phyloP scores from a whole-genome alignment of 2,113 vertebrate species.

The Psilopsiagon aurifrons region DNA sequence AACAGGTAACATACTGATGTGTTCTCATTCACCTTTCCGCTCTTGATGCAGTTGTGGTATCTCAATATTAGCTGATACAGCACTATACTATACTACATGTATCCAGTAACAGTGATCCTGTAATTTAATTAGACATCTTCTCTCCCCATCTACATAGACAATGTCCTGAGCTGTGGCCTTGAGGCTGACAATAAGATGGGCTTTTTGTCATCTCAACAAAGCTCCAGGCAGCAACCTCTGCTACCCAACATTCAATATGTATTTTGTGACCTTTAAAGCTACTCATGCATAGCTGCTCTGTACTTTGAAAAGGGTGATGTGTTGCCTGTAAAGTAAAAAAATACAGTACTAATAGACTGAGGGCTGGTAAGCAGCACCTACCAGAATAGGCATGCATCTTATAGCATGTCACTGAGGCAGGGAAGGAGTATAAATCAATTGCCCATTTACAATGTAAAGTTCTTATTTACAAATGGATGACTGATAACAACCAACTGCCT shows the following conservation, averaged over 20 bases:
- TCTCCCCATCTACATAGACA: neutral
- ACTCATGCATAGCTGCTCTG: neutral
- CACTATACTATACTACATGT: neutral
- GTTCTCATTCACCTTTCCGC: neutral
- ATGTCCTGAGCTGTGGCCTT: neutral
- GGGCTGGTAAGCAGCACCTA: neutral
- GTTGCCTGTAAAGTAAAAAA: neutral
- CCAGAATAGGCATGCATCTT: neutral
- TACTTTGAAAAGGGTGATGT: neutral
- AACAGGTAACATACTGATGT: neutral
- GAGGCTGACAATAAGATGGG: neutral
- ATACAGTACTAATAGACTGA: neutral
- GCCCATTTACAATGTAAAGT: neutral
- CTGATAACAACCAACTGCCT: neutral
- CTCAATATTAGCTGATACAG: neutral
- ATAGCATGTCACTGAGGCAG: neutral
- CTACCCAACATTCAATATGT: neutral
- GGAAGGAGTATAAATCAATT: neutral
- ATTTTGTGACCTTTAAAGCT: neutral
- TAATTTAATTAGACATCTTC: neutral
- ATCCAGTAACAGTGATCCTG: neutral
- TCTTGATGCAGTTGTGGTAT: neutral
- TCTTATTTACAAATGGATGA: neutral
- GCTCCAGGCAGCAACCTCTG: neutral
- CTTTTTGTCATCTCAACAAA: neutral